Conservation (phyloP, 2,113 vertebrate species). For the Psilopsiagon aurifrons region DNA sequence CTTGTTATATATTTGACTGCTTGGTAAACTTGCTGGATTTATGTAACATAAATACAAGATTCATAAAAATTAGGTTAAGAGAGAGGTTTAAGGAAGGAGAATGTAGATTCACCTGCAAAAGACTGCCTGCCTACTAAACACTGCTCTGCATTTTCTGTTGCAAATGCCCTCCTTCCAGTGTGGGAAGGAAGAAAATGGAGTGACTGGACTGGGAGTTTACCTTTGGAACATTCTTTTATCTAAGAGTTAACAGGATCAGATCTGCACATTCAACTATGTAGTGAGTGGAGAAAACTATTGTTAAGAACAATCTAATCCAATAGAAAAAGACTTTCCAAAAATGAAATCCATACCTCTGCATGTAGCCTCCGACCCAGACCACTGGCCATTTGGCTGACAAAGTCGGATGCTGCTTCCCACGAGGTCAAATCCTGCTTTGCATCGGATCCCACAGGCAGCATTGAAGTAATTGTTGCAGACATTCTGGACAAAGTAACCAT, state of each 20-base stretch:
- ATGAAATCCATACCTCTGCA: slow-evolving; percentile 83
- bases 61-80: not conserved
- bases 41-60: not conserved
- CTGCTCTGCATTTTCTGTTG: not conserved
- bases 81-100: not conserved
- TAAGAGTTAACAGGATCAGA: not conserved
- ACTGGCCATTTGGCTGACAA: slow-evolving; percentile 88
- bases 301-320: not conserved
- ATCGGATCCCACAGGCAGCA: slow-evolving; percentile 91
- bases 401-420: slow-evolving; percentile 89
- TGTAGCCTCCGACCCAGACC: slow-evolving; percentile 86
- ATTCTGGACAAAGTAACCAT: slow-evolving; percentile 94
- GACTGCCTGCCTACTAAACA: not conserved
- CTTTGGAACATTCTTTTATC: not conserved
- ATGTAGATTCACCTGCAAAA: not conserved
- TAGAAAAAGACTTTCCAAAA: not conserved
- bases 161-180: not conserved
- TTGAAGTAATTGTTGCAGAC: slow-evolving; percentile 93
- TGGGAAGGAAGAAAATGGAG: not conserved
- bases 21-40: not conserved
- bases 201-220: not conserved
- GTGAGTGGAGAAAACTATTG: not conserved
- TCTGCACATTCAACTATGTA: not conserved
- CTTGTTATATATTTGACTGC: not conserved
- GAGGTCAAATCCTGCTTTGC: slow-evolving; percentile 88